These are phyloP conservation scores for Rhadinocentrus ornatus DNA, from an alignment of 2,797 vertebrate genomes.

Conservation along the genomic window DNA sequence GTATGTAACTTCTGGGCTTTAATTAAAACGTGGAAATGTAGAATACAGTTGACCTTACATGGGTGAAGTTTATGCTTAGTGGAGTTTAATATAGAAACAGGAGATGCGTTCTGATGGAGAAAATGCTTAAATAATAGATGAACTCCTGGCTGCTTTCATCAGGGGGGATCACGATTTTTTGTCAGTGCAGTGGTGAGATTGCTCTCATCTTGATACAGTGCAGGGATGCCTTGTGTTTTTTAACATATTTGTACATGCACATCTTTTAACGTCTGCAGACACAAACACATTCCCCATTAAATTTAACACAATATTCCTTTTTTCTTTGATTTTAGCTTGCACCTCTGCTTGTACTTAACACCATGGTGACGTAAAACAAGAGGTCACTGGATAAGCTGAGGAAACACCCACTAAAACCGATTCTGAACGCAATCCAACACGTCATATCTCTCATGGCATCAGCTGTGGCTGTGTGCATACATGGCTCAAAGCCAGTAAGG, in stretches of 20 bases:
- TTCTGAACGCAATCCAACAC: conserved; percentile 46
- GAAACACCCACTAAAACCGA: conserved; percentile 54
- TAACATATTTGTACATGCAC: conserved; percentile 16
- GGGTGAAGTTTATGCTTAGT: conserved; percentile 71
- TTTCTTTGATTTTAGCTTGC: conserved; percentile 1
- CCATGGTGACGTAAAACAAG: conserved; percentile 4
- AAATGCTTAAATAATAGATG: conserved; percentile 86
- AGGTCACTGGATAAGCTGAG: conserved; percentile 37
- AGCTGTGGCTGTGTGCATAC: conserved; percentile 32
- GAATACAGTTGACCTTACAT: conserved; percentile 62
- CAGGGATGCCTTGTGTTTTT: conserved; percentile 23
- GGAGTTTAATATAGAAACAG: conserved; percentile 83
- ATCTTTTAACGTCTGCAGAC: conserved; percentile 14
- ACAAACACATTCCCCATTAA: background rate
- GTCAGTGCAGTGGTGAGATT: conserved; percentile 65
- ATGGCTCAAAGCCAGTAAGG: conserved; percentile 38
- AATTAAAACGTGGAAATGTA: conserved; percentile 4
- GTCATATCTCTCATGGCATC: conserved; percentile 48
- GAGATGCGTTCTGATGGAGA: conserved; percentile 80
- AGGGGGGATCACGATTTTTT: conserved; percentile 62
- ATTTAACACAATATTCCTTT: conserved; percentile 8
- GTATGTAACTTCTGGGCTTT: background rate
- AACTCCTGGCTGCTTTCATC: conserved; percentile 80
- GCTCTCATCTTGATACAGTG: conserved; percentile 35
- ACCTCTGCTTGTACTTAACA: conserved; percentile 2